Base-by-base conservation (phyloP, 2,113 vertebrate genomes). In the Melanocharis versteri region DNA sequence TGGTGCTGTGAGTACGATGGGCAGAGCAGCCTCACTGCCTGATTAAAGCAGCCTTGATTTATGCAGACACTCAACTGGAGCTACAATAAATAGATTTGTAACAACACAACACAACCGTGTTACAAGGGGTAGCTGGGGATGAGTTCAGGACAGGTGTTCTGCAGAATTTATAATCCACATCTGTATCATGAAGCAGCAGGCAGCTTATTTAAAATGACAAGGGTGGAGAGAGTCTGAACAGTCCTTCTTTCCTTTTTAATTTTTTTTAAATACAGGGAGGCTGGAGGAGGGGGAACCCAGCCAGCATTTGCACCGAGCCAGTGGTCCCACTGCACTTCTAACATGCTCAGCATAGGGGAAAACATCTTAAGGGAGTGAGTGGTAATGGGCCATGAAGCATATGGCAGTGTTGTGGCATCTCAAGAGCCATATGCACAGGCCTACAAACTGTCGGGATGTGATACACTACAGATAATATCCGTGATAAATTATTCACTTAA, bases 401-500 rank as follows among this genome's bases (percentile, higher is more conserved):
- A 97, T 97, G 97, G 97, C 93, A 88, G 87, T 87, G 96, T 53
- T 97, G 94, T 96, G 97, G 97, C 97, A 96, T 98, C 97, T 97
- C 96, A 2, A 97, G 96, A 97, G 97, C 97, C 97, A 93, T 96
- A 97, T 96, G 96, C 39, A 94, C 94, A 93, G 96, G 94, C 96
- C 95, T 93, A 94, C 97, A 97, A 94, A 97, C 96, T 93, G 95
- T 92, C 26, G 58, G 94, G 96, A 97, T 96, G 96, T 94, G 97
- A 97, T 96, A 97, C 97, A 95, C 96, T 87, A 91, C 92, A 97
- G 96, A 97, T 97, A 96, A 97, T 94, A 97, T 96, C 95, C 95
- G 81, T 96, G 94, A 97, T 98, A 97, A 98, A 97, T 97, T 97
- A 98, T 97, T 97, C 98, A 97, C 97, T 97, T 97, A 97, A 97